These are phyloP conservation scores for Hepsetus odoe DNA, from an alignment of 2,113 vertebrate genomes.

Conservation along the genomic window DNA sequence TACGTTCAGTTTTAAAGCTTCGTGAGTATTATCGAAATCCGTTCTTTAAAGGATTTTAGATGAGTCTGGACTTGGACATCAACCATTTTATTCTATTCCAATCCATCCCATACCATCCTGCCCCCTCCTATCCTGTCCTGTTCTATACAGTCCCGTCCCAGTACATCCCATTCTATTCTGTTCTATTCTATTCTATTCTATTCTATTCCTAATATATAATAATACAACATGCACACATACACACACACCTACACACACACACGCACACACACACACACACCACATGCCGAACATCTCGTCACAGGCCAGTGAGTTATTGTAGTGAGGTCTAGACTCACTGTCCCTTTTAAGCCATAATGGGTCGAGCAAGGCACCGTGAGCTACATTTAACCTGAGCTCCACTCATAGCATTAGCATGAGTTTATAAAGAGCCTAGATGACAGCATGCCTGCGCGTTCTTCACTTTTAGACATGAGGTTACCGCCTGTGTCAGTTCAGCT, in stretches of 20 bases:
- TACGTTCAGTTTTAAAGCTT: too few relatives aligned
- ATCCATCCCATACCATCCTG: too few relatives aligned
- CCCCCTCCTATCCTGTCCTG: too few relatives aligned
- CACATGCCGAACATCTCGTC: conserved; percentile 27
- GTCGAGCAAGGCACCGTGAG: conserved; percentile 31
- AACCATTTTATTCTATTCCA: background rate
- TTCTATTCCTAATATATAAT: background rate
- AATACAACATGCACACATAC: too few relatives aligned
- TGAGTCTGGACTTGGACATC: background rate
- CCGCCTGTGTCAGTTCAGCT: conserved; percentile 41
- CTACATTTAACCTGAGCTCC: conserved; percentile 27
- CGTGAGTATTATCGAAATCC: too few relatives aligned
- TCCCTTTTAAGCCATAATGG: conserved; percentile 26
- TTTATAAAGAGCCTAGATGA: conserved; percentile 41
- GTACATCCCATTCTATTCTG: background rate
- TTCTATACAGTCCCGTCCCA: too few relatives aligned
- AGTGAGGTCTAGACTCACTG: conserved; percentile 18
- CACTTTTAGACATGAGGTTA: conserved; percentile 50
- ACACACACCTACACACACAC: too few relatives aligned
- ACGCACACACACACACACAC: too few relatives aligned
- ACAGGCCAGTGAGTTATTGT: conserved; percentile 30
- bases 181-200: background rate
- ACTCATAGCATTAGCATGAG: conserved; percentile 31
- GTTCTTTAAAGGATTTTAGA: too few relatives aligned
- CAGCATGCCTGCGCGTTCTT: conserved; percentile 43